Conservation (phyloP, 1,140 invertebrate species). For the Meteorus sp. region DNA sequence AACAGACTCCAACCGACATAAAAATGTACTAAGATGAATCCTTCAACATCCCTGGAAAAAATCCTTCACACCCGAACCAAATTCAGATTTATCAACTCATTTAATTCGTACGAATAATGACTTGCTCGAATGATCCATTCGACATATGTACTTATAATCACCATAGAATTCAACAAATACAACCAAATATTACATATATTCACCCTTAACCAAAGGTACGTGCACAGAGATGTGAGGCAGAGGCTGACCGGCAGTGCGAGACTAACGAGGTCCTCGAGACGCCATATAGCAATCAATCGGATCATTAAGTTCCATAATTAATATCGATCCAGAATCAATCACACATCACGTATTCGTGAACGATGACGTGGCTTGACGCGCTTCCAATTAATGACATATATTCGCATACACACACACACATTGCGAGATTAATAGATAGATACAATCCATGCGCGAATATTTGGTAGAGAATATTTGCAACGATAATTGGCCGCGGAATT, state of each 20-base stretch:
- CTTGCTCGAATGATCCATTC: too few relatives aligned
- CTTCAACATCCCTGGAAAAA: too few relatives aligned
- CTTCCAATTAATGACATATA: background rate
- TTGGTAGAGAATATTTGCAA: slow-evolving; percentile 28
- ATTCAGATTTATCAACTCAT: too few relatives aligned
- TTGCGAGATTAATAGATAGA: too few relatives aligned
- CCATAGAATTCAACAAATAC: background rate
- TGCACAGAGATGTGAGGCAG: background rate
- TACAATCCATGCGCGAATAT: too few relatives aligned
- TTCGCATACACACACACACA: too few relatives aligned
- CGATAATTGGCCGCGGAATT: slow-evolving; percentile 30
- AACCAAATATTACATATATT: background rate
- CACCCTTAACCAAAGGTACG: background rate
- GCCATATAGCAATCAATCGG: slow-evolving; percentile 35
- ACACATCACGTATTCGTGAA: slow-evolving; percentile 8
- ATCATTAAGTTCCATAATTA: slow-evolving; percentile 44
- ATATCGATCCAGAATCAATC: slow-evolving; percentile 43
- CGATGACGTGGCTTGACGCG: background rate
- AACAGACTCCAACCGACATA: too few relatives aligned
- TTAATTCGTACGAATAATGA: too few relatives aligned
- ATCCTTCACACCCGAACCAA: too few relatives aligned
- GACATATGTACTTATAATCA: too few relatives aligned
- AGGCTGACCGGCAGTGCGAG: slow-evolving; percentile 24
- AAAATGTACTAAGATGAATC: too few relatives aligned
- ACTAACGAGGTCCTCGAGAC: slow-evolving; percentile 45